Evolutionary conservation across 2,113 vertebrate genomes (phyloP).

Genomic region (Nymphicus hollandicus): DNA sequence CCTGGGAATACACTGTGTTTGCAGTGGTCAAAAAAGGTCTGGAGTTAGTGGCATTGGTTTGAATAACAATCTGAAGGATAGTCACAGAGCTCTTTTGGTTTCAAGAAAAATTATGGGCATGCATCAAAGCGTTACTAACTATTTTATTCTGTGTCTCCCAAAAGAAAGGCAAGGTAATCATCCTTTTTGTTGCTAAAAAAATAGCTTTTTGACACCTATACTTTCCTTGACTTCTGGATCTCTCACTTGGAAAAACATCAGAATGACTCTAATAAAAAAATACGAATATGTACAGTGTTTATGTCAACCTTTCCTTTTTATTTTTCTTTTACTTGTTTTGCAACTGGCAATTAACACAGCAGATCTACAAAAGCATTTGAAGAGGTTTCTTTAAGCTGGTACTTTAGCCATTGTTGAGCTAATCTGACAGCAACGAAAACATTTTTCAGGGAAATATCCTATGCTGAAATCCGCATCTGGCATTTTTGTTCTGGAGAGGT

Average conservation of each 20-base stretch:
- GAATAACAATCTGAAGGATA: background rate
- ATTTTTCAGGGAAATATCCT: background rate
- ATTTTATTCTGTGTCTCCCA: background rate
- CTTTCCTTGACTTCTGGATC: background rate
- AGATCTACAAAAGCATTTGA: background rate
- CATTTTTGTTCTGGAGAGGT: background rate
- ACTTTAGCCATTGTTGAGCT: background rate
- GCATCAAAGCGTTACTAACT: background rate
- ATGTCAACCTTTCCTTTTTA: background rate
- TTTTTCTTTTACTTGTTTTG: background rate
- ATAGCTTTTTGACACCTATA: background rate
- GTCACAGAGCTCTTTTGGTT: background rate
- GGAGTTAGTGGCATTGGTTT: background rate
- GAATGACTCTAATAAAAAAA: background rate
- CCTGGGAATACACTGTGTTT: background rate
- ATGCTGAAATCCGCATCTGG: background rate
- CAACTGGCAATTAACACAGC: background rate
- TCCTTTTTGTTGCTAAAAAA: background rate
- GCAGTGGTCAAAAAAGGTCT: background rate
- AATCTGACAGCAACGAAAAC: background rate
- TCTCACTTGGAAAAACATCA: background rate
- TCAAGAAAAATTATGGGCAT: background rate
- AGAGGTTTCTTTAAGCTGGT: background rate
- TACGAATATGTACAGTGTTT: background rate
- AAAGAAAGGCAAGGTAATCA: background rate